Conservation (phyloP, 1,140 invertebrate genomes). For the Wasmannia auropunctata region DNA sequence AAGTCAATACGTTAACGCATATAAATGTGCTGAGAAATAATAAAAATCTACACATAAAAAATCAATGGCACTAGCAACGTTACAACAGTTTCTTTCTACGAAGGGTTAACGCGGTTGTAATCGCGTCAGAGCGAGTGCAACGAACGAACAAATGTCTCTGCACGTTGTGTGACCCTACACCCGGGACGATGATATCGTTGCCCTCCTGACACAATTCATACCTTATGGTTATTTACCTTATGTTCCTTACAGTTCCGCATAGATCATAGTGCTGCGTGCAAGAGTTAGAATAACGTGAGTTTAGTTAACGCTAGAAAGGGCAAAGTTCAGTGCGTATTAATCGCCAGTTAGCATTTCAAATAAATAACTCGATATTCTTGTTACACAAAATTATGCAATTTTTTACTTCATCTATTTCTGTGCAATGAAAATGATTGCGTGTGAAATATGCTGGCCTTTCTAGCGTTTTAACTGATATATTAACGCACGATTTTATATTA, state of each 20-base stretch:
- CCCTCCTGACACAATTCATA: conserved; percentile 9
- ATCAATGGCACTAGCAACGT: background rate
- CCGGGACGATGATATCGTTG: background rate
- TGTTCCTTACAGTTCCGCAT: background rate
- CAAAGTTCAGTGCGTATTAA: background rate
- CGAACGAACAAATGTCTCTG: conserved; percentile 5
- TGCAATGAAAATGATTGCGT: background rate
- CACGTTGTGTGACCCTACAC: conserved; percentile 27
- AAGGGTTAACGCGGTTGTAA: conserved; percentile 34
- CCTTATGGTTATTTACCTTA: background rate
- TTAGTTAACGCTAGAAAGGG: conserved; percentile 2
- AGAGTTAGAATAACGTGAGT: conserved; percentile 2
- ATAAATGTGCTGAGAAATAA: background rate
- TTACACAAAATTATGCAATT: background rate
- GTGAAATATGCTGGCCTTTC: background rate
- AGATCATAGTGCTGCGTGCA: conserved; percentile 12
- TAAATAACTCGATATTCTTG: background rate
- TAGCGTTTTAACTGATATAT: background rate
- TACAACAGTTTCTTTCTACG: background rate
- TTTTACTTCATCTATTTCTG: background rate
- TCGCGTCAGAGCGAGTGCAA: conserved; percentile 12
- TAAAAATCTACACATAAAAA: background rate
- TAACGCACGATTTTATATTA: conserved; percentile 30
- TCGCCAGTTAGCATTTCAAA: background rate
- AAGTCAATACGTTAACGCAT: background rate